These are phyloP conservation scores for Tretioscincus oriximinensis DNA, from an alignment of 2,113 vertebrate genomes.

Conservation along the genomic window DNA sequence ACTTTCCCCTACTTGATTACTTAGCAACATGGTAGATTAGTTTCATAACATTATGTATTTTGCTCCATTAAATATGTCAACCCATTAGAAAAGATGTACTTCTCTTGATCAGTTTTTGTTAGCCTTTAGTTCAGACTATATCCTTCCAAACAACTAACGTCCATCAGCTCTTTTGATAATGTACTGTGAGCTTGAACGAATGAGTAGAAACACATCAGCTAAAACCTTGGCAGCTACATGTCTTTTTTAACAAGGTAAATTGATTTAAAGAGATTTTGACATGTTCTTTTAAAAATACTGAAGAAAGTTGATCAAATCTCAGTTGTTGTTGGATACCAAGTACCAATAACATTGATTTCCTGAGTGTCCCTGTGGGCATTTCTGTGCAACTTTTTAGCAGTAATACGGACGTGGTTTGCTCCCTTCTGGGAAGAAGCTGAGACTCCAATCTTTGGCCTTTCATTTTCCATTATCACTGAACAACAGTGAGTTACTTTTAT, in stretches of 20 bases:
- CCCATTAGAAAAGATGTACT: constrained; percentile 46
- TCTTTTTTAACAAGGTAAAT: neutral
- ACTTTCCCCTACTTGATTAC: constrained; percentile 30
- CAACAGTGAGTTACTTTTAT: neutral
- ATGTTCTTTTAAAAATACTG: neutral
- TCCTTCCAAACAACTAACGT: constrained; percentile 17
- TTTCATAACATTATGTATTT: constrained; percentile 45
- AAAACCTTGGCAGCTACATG: neutral
- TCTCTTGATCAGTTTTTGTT: constrained; percentile 36
- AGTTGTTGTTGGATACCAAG: neutral
- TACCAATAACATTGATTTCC: neutral
- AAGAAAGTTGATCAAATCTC: neutral
- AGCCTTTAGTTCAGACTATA: constrained; percentile 36
- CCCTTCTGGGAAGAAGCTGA: no score
- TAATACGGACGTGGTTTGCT: no score
- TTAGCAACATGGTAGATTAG: constrained; percentile 48
- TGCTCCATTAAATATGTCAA: constrained; percentile 42
- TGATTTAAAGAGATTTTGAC: neutral
- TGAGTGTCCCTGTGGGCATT: no score
- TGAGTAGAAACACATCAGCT: neutral
- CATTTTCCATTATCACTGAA: neutral
- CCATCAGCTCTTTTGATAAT: constrained; percentile 35
- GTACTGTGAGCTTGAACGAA: neutral
- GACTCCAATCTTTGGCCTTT: neutral
- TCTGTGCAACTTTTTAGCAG: no score